These are phyloP conservation scores for Trematocara nigrifrons DNA, from an alignment of 2,113 vertebrate genomes.

Conservation along the genomic window DNA sequence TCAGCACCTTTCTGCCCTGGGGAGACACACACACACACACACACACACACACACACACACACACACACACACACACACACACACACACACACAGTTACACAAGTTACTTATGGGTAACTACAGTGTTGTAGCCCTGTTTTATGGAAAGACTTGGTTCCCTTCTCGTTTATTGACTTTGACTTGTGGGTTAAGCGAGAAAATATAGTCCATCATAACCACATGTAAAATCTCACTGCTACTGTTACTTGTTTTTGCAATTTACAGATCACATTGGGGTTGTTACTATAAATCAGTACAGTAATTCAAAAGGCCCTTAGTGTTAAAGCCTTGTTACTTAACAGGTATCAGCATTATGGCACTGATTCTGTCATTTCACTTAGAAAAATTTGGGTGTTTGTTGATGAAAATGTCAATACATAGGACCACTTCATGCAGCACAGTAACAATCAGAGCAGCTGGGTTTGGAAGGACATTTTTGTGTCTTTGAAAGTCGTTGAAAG, in stretches of 20 bases:
- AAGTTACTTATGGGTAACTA: not conserved
- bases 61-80: not conserved
- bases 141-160: conserved; percentile 19
- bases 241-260: conserved; percentile 31
- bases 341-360: not conserved
- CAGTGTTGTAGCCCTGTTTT: conserved; percentile 15
- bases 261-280: conserved; percentile 1
- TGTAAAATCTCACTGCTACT: conserved; percentile 34
- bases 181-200: conserved; percentile 52
- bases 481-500: not conserved
- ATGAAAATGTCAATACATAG: not conserved
- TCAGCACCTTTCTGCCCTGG: conserved; percentile 26
- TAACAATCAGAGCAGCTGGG: fast-evolving
- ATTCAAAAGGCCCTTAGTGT: not conserved
- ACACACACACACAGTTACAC: not conserved
- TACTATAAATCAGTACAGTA: not conserved
- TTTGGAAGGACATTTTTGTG: not conserved
- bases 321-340: not conserved
- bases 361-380: not conserved
- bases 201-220: conserved; percentile 40
- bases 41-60: not conserved
- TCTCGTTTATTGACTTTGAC: conserved; percentile 53
- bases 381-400: not conserved
- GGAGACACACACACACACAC: not conserved
- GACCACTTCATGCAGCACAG: not conserved